Percentiles rank a stretch among this genome's conserved stretches.
These are phyloP conservation scores for Biston betularia DNA, from an alignment of 2,888 invertebrate genomes.

Conservation along the genomic window DNA sequence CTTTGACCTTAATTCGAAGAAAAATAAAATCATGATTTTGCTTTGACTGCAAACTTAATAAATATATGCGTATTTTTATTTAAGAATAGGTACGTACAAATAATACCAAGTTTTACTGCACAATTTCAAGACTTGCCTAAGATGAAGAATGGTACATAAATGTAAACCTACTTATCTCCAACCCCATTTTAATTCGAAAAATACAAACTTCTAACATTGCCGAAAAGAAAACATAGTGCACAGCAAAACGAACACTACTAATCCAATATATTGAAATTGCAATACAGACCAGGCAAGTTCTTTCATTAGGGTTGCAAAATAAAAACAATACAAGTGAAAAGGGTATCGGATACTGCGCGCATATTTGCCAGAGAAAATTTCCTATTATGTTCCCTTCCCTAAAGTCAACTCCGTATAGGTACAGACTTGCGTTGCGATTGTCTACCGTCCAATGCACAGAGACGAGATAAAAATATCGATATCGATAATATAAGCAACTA, in stretches of 20 bases:
- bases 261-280: conserved; percentile 78
- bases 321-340: conserved; percentile 85
- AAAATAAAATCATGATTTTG: conserved; percentile 22
- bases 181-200: conserved; percentile 11
- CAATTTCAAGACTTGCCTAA: not conserved
- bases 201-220: conserved; percentile 38
- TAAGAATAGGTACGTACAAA: conserved; percentile 5
- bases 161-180: not conserved
- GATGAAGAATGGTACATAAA: not conserved
- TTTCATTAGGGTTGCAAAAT: conserved; percentile 84
- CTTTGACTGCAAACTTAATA: conserved; percentile 24
- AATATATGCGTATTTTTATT: conserved; percentile 15
- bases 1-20: conserved; percentile 30
- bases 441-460: conserved; percentile 65
- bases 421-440: conserved; percentile 76
- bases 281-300: conserved; percentile 79
- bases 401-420: conserved; percentile 75
- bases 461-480: conserved; percentile 51
- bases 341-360: conserved; percentile 80
- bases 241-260: conserved; percentile 56
- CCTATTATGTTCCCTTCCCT: conserved; percentile 84
- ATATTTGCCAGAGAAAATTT: conserved; percentile 81
- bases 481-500: conserved; percentile 27
- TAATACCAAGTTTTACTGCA: conserved; percentile 5
- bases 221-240: conserved; percentile 50